Evolutionary conservation across 2,113 vertebrate genomes (phyloP), one percentile per base, ranked within the genome.

Genomic region (Eupsittula cactorum): DNA sequence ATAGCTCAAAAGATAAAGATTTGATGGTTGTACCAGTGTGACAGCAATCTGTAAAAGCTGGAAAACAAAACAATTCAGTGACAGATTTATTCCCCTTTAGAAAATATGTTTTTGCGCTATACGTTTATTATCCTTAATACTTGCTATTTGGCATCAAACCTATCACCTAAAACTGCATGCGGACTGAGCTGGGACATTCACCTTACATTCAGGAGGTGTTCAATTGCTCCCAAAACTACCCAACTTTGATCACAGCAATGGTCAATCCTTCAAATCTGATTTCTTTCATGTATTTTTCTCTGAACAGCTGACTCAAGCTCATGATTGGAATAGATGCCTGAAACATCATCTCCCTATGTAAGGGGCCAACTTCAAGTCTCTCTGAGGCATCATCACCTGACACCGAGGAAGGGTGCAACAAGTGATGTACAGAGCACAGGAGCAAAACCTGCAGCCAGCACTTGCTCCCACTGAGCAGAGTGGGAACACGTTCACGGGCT

Each of bases 401-500:
- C 81, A 64, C 31, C 17, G 2, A 19, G 33, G 41, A 31, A 11
- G 39, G 21, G 33, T 25, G 53, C 41, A 18, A 39, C 16, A 70
- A 19, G 18, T 47, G 14, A 59, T 25, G 55, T 11, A 60, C 9
- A 19, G 8, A 23, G 68, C 33, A 42, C 0, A 0, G 3, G 23
- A 69, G 28, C 39, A 67, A 53, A 74, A 28, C 17, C 39, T 24
- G 47, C 44, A 23, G 16, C 33, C 60, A 65, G 27, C 2, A 2
- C 16, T 4, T 21, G 6, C 57, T 44, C 23, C 24, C 33, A 10
- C 9, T 4, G 10, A 87, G 37, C 1, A 2, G 44, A 37, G 25
- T 41, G 69, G 39, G 55, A 50, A 69, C 41, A 28, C 0, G 0
- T 21, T n/a, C 42, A 13, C 0, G 0, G 49, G 6, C 24, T 20